Evolutionary conservation across 2,113 vertebrate genomes (phyloP).

Genomic region (Paramormyrops kingsleyae): DNA sequence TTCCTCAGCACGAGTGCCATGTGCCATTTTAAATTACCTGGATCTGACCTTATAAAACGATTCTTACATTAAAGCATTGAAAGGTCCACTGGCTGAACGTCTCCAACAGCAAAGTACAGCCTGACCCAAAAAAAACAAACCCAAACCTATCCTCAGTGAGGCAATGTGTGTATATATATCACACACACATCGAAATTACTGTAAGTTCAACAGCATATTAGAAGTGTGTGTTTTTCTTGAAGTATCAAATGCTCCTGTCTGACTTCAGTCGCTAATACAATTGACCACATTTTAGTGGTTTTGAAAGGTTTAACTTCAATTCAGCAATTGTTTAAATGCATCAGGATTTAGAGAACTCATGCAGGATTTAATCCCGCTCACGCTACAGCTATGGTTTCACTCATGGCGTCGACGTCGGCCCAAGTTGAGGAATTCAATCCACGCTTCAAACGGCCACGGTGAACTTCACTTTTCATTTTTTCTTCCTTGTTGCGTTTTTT

Average conservation of each 20-base stretch:
- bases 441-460: conserved; percentile 18
- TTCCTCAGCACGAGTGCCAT: background rate
- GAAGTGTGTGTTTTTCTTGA: background rate
- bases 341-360: background rate
- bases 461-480: conserved; percentile 1
- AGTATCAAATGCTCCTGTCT: background rate
- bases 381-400: background rate
- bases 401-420: background rate
- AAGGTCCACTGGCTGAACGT: background rate
- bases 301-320: conserved; percentile 11
- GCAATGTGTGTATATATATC: background rate
- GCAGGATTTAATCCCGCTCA: conserved; percentile 17
- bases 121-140: background rate
- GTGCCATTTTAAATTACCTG: background rate
- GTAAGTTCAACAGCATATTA: background rate
- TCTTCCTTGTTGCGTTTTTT: background rate
- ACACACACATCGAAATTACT: background rate
- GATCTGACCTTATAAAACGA: background rate
- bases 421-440: conserved; percentile 10
- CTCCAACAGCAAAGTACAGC: background rate
- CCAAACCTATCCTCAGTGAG: background rate
- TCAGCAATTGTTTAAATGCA: background rate
- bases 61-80: background rate
- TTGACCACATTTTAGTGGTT: conserved; percentile 4
- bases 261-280: background rate